Evolutionary conservation across 2,888 invertebrate species (phyloP).

Genomic region (Dolomedes plantarius): DNA sequence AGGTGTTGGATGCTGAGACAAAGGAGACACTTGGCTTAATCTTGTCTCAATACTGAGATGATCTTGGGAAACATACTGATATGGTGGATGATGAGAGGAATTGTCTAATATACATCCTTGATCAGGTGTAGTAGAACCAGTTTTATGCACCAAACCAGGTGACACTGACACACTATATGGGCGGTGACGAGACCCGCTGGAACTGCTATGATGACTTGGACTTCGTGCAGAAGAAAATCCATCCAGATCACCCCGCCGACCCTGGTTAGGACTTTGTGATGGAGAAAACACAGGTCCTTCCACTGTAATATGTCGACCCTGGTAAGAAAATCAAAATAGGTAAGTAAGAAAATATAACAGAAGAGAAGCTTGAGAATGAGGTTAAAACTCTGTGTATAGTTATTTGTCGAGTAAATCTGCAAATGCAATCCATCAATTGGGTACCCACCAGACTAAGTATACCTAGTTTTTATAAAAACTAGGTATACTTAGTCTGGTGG

Average conservation of each 20-base stretch:
- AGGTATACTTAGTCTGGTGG: no score
- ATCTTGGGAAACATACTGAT: constrained; percentile 66
- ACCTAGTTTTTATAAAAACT: no score
- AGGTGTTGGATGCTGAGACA: constrained; percentile 65
- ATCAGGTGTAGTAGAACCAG: constrained; percentile 58
- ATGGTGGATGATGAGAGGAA: constrained; percentile 39
- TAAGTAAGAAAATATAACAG: background rate
- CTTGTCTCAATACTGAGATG: constrained; percentile 61
- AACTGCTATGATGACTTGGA: constrained; percentile 51
- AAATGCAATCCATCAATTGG: no score
- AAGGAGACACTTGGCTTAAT: constrained; percentile 59
- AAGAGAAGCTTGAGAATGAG: background rate
- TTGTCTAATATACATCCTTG: constrained; percentile 46
- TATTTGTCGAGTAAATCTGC: no score
- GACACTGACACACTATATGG: constrained; percentile 59
- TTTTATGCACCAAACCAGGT: constrained; percentile 49
- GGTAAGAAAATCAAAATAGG: background rate
- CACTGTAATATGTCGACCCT: constrained; percentile 63
- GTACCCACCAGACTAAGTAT: no score
- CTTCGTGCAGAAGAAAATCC: constrained; percentile 53
- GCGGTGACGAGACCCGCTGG: constrained; percentile 44
- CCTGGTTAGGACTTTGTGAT: constrained; percentile 67
- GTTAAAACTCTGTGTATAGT: no score
- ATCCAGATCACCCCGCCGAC: constrained; percentile 51
- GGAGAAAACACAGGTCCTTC: constrained; percentile 65